Evolutionary conservation across 1,140 invertebrate genomes (phyloP), one percentile per base, ranked within the genome.

Genomic region (Panagrolaimus sp.): DNA sequence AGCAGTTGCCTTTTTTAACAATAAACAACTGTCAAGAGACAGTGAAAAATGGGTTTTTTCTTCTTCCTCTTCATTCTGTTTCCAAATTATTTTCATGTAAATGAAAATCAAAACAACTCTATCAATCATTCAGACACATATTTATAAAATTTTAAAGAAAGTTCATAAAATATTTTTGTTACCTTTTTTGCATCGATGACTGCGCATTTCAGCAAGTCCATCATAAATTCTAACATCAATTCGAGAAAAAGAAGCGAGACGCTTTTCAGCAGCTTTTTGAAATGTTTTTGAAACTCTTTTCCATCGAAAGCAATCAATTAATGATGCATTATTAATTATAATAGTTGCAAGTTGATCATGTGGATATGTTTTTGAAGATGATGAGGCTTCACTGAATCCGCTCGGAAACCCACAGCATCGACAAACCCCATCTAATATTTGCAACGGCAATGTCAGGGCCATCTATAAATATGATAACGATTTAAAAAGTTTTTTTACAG

Each of bases 281-380:
- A 80, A 80, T 6, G 71, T 62, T 38, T 48, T 68, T 5, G 80
- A 83, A 17, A 80, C 80, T 7, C 80, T 68, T 70, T 75, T 62
- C 80, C 80, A 83, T 28, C 74, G 48, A 43, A 80, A 68, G 38
- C 72, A 21, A 68, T 82, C 79, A 32, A 82, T 79, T n/a, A 78
- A 52, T 24, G 76, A 73, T 24, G 73, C 69, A 45, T 73, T 48
- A 15, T 48, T 43, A 7, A 82, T 45, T 12, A 78, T 26, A 24
- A 63, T 45, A 21, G 73, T 65, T 28, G 79, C 79, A 8, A 78
- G 71, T 28, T 70, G 71, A n/a, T 72, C 64, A n/a, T 75, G 52
- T 26, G 21, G 28, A 26, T 26, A 58, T 58, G 21, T 55, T 24
- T 74, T 52, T 26, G 65, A 63, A 43, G 65, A 46, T 48, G 71